Conservation (phyloP, 1,140 invertebrate genomes). For the Gyrodactylus salaris region DNA sequence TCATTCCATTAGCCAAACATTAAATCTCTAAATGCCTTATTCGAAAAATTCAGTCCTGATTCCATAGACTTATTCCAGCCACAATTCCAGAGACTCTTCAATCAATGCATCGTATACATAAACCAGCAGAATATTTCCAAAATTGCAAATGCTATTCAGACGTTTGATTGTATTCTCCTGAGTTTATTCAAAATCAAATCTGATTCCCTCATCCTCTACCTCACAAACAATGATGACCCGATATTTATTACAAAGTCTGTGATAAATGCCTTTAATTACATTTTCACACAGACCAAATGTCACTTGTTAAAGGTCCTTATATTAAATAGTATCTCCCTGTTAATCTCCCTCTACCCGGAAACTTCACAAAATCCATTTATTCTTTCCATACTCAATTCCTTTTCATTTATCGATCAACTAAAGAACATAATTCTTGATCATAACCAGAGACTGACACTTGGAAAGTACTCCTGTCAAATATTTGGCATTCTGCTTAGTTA, state of each 20-base stretch:
- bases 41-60: background rate
- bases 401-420: background rate
- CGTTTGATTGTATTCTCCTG: background rate
- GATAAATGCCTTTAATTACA: background rate
- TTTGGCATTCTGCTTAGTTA: background rate
- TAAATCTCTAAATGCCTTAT: background rate
- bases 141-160: background rate
- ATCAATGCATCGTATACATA: background rate
- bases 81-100: background rate
- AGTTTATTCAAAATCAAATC: background rate
- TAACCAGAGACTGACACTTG: background rate
- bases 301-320: background rate
- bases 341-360: background rate
- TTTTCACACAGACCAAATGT: background rate
- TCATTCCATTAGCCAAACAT: background rate
- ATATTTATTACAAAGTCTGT: background rate
- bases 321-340: background rate
- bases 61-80: background rate
- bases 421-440: background rate
- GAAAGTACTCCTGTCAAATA: background rate
- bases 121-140: background rate
- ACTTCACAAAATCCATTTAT: background rate
- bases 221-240: background rate
- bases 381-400: background rate
- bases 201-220: background rate